A percentile compares a stretch with the other conserved stretches of the same genome.
phyloP scores from a whole-genome alignment of 1,140 invertebrate species.

The Drosophila orena region DNA sequence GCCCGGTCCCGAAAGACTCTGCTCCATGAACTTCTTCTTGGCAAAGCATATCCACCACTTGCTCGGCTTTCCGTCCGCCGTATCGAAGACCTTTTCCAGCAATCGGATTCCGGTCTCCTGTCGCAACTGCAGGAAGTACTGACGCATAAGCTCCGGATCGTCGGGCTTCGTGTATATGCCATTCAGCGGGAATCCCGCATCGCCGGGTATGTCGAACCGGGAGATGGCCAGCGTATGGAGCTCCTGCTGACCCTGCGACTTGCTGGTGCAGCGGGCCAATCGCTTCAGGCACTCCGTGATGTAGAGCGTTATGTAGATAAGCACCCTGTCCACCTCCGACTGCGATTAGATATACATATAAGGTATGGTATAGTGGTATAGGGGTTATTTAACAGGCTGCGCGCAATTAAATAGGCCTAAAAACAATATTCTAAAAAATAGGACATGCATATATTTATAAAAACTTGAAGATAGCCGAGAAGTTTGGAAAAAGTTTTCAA shows the following conservation, averaged over 20 bases:
- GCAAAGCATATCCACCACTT: slow-evolving; percentile 99
- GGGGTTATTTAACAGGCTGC: neutral
- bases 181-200: slow-evolving; percentile 97
- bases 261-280: slow-evolving; percentile 95
- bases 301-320: slow-evolving; percentile 99
- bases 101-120: slow-evolving; percentile 97
- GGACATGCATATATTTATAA: no score
- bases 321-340: slow-evolving; percentile 97
- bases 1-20: slow-evolving; percentile 89
- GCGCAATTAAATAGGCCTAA: no score
- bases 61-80: slow-evolving; percentile 96
- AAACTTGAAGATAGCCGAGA: no score
- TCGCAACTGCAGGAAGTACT: slow-evolving; percentile 96
- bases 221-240: slow-evolving; percentile 97
- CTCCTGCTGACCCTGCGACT: slow-evolving; percentile 96
- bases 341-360: slow-evolving; percentile 85
- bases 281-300: slow-evolving; percentile 99
- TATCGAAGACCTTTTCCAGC: slow-evolving; percentile 95
- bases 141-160: slow-evolving; percentile 95
- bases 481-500: no score
- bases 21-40: slow-evolving; percentile 99
- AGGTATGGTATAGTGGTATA: slow-evolving; percentile 10
- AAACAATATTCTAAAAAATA: neutral
- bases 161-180: slow-evolving; percentile 96
- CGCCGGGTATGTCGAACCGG: slow-evolving; percentile 98